These are phyloP conservation scores for Pammene aurita DNA, from an alignment of 2,888 invertebrate genomes.

Conservation along the genomic window DNA sequence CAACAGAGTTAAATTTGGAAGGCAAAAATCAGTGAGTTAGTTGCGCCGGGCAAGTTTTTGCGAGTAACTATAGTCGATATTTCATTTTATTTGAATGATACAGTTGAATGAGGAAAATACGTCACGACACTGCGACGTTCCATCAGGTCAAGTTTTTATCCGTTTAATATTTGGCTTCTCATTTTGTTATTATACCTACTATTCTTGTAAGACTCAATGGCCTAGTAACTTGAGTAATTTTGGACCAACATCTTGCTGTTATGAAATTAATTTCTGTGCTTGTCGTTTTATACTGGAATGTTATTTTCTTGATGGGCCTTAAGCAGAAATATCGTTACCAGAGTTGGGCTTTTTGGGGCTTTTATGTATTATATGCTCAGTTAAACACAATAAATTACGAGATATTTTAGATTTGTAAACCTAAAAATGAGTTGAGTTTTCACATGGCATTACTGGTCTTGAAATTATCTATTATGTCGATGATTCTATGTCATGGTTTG, in stretches of 20 bases:
- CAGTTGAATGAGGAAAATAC: constrained; percentile 10
- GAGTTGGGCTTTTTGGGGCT: neutral
- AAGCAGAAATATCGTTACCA: neutral
- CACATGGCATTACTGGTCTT: too few relatives aligned
- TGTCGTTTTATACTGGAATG: neutral
- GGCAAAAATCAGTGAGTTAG: neutral
- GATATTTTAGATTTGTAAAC: too few relatives aligned
- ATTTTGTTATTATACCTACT: neutral
- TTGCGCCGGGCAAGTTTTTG: constrained; percentile 4
- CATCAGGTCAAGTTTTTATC: constrained; percentile 1
- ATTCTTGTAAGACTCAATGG: neutral
- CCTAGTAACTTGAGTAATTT: neutral
- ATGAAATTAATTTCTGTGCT: neutral
- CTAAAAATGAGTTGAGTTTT: too few relatives aligned
- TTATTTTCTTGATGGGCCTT: neutral
- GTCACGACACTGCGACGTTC: constrained; percentile 11
- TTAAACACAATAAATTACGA: too few relatives aligned
- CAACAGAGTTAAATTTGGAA: neutral
- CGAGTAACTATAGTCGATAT: constrained; percentile 16
- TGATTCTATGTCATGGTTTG: too few relatives aligned
- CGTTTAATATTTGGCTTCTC: neutral
- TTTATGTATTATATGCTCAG: neutral
- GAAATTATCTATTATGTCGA: too few relatives aligned
- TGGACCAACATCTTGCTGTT: neutral
- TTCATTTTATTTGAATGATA: constrained; percentile 23